phyloP scores from a whole-genome alignment of 2,113 vertebrate species.

The Pelobates fuscus region DNA sequence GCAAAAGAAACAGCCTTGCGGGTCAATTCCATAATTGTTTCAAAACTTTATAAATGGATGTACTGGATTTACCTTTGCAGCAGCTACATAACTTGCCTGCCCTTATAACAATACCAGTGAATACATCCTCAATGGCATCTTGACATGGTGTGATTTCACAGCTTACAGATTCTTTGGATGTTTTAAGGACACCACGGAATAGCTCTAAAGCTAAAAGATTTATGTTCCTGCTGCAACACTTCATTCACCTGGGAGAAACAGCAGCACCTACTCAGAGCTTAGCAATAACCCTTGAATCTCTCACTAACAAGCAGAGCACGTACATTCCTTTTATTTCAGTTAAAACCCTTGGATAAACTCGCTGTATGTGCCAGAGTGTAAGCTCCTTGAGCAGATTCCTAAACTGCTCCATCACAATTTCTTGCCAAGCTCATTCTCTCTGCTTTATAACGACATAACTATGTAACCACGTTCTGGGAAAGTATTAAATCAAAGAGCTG shows the following conservation, averaged over 20 bases:
- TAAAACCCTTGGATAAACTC: not conserved
- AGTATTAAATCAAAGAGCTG: too few species aligned
- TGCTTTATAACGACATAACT: too few species aligned
- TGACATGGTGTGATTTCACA: not conserved
- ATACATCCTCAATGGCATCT: not conserved
- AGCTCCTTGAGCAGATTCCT: not conserved
- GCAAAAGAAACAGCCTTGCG: too few species aligned
- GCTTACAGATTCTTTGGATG: not conserved
- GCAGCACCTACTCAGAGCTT: not conserved
- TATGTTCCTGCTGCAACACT: not conserved
- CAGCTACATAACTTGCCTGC: too few species aligned
- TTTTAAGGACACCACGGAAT: not conserved
- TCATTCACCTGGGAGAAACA: not conserved
- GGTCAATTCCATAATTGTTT: too few species aligned
- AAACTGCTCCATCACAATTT: not conserved
- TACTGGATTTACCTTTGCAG: not conserved
- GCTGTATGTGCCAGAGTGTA: not conserved
- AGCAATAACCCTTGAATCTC: not conserved
- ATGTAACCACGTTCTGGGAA: too few species aligned
- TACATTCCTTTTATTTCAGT: not conserved
- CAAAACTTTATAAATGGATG: too few species aligned
- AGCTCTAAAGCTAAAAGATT: not conserved
- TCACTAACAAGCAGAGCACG: not conserved
- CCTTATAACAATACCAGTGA: too few species aligned
- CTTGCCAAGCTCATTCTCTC: too few species aligned